phyloP scores from a whole-genome alignment of 1,140 invertebrate species.

The Eupristina koningsbergeri region DNA sequence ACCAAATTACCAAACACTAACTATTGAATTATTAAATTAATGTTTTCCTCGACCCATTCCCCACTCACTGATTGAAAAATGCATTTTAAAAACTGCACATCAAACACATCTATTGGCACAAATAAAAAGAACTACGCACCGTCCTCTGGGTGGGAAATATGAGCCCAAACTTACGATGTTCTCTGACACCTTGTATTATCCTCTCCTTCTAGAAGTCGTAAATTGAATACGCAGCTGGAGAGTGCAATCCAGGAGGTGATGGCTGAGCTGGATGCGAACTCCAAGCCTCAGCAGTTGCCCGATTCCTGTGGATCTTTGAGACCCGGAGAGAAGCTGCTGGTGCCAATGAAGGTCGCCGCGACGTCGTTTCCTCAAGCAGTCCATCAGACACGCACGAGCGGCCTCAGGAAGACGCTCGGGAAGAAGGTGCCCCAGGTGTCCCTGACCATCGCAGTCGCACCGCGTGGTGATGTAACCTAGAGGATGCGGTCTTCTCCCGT shows the following conservation, averaged over 20 bases:
- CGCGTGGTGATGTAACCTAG: conserved; percentile 11
- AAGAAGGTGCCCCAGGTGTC: conserved; percentile 46
- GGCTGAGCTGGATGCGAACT: conserved; percentile 74
- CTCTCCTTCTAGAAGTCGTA: conserved; percentile 83
- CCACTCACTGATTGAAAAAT: not conserved
- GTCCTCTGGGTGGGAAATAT: not conserved
- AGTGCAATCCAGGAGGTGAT: conserved; percentile 93
- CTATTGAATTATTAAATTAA: not conserved
- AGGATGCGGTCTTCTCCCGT: no score
- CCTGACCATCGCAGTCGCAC: conserved; percentile 12
- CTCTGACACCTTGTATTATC: conserved; percentile 18
- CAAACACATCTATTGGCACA: not conserved
- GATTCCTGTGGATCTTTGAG: not conserved
- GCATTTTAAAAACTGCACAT: not conserved
- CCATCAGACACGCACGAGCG: conserved; percentile 26
- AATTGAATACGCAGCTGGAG: conserved; percentile 89
- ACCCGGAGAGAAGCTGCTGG: conserved; percentile 24
- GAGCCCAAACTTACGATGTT: not conserved
- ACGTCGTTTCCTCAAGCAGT: not conserved
- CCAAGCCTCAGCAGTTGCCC: not conserved
- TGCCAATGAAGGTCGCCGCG: not conserved
- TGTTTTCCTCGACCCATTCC: not conserved
- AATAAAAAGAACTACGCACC: not conserved
- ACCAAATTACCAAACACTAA: no score
- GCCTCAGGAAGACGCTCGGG: conserved; percentile 42